Base-by-base conservation (phyloP, 2,113 vertebrate species). In the Shinisaurus crocodilurus region DNA sequence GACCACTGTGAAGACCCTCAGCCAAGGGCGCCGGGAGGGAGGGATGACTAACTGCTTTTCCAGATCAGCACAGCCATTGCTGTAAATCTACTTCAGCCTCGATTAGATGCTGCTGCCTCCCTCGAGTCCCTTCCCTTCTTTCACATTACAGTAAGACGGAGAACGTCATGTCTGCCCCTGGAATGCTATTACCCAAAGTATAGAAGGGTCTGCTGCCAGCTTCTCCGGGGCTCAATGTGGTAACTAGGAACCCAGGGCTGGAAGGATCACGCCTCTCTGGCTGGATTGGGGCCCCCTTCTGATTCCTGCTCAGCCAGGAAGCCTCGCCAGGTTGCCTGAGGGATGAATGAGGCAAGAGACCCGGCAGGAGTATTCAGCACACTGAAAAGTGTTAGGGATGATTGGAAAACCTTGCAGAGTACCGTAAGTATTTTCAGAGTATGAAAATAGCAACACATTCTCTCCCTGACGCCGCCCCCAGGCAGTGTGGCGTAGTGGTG, bases 51-150 rank as follows among this genome's bases (percentile, higher is more conserved):
- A 96, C 82, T 92, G 93, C 92, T 96, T 96, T 96, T 95, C 94
- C 96, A 96, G 96, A 93, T 90, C 95, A 91, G 93, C 94, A 89
- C 94, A 94, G 88, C 92, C 77, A 90, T 12, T 81, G 92, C 91
- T 90, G 37, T 5, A 92, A 83, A 85, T 81, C 90, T n/a, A n/a
- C n/a, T 92, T 48, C 79, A 29, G 0, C 5, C 86, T 82, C 72
- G 90, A 93, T 90, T 86, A 86, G 60, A 74, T 80, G 54, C 40
- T 75, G 79, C 67, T 8, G n/a, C 45, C 72, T 82, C 89, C 37
- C 37, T 79, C 32, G 15, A 89, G 57, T 29, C 34, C 43, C 89
- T 81, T 67, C 77, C 76, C 40, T 70, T 84, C 32, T 57, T 54
- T 40, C 50, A 67, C 27, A 27, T 86, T 0, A 0, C 0, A 1